These are phyloP conservation scores for Ectemnius continuus DNA, from an alignment of 2,888 invertebrate species.

Conservation along the genomic window DNA sequence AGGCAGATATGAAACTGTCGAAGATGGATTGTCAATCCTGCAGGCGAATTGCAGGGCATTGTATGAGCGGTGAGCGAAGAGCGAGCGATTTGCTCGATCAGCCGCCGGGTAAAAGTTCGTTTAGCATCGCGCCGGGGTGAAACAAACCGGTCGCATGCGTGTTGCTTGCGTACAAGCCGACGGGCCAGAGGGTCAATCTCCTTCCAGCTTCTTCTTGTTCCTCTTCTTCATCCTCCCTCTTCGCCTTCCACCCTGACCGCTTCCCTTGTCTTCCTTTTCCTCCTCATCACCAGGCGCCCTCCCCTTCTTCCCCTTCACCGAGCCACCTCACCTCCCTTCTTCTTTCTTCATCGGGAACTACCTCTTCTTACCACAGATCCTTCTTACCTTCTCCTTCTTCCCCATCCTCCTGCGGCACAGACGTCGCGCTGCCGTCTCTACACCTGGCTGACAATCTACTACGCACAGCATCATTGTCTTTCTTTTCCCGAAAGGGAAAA, in stretches of 20 bases:
- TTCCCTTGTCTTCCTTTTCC: conserved; percentile 27
- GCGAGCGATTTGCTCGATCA: conserved; percentile 53
- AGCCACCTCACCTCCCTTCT: neutral
- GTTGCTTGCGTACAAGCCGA: conserved; percentile 67
- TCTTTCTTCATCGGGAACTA: conserved; percentile 22
- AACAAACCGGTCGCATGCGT: conserved; percentile 75
- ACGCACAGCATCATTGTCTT: no score
- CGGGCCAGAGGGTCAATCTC: conserved; percentile 75
- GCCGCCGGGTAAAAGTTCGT: conserved; percentile 71
- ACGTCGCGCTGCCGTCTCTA: conserved; percentile 32
- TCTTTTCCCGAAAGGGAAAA: no score
- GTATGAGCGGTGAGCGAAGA: conserved; percentile 44
- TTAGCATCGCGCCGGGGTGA: conserved; percentile 73
- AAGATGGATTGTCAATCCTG: conserved; percentile 37
- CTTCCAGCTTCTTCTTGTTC: conserved; percentile 63
- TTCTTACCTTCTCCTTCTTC: conserved; percentile 23
- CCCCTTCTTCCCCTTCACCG: conserved; percentile 21
- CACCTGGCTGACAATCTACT: no score
- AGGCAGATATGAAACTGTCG: no score
- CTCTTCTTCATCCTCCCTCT: conserved; percentile 47
- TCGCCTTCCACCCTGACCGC: conserved; percentile 51
- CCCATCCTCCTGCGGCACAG: conserved; percentile 45
- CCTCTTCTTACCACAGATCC: conserved; percentile 2
- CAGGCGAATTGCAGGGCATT: conserved; percentile 26
- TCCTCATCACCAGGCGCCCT: conserved; percentile 2